These are phyloP conservation scores for Choristoneura fumiferana DNA, from an alignment of 1,140 invertebrate genomes.

Conservation along the genomic window DNA sequence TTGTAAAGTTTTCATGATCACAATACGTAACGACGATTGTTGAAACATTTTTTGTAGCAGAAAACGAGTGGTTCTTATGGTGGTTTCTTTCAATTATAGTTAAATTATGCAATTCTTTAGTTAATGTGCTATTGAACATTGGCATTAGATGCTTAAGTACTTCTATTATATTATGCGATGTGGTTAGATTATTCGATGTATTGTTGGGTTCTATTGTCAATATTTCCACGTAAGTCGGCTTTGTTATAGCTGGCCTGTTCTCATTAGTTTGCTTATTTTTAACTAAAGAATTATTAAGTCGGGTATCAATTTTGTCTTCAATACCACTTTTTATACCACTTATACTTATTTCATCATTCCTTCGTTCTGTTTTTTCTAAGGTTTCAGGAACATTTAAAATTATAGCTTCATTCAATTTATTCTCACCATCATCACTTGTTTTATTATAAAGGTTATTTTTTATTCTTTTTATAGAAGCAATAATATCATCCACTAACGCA, in stretches of 20 bases:
- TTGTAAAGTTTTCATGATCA: constrained; percentile 67
- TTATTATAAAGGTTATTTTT: constrained; percentile 56
- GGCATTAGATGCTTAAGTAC: constrained; percentile 69
- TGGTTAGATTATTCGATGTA: constrained; percentile 40
- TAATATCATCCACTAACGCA: constrained; percentile 62
- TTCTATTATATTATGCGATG: constrained; percentile 60
- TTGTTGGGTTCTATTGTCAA: constrained; percentile 66
- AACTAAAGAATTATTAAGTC: constrained; percentile 23
- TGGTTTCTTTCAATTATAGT: constrained; percentile 68
- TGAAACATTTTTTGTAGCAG: constrained; percentile 62
- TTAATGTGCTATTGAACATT: constrained; percentile 56
- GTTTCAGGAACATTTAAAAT: constrained; percentile 47
- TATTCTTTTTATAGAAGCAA: constrained; percentile 67
- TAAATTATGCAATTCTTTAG: constrained; percentile 65
- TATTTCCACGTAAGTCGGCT: constrained; percentile 57
- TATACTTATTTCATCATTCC: constrained; percentile 29
- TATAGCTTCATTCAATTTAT: constrained; percentile 56
- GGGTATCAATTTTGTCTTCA: constrained; percentile 54
- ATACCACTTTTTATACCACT: constrained; percentile 57
- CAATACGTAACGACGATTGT: constrained; percentile 73
- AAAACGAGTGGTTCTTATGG: constrained; percentile 59
- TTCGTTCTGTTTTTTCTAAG: constrained; percentile 24
- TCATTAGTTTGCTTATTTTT: constrained; percentile 32
- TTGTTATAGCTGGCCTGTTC: constrained; percentile 16
- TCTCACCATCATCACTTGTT: constrained; percentile 35